A percentile compares a stretch with the other conserved stretches of the same genome.
Conservation (phyloP, 1,140 invertebrate genomes). For the Harlomillsia oculata region DNA sequence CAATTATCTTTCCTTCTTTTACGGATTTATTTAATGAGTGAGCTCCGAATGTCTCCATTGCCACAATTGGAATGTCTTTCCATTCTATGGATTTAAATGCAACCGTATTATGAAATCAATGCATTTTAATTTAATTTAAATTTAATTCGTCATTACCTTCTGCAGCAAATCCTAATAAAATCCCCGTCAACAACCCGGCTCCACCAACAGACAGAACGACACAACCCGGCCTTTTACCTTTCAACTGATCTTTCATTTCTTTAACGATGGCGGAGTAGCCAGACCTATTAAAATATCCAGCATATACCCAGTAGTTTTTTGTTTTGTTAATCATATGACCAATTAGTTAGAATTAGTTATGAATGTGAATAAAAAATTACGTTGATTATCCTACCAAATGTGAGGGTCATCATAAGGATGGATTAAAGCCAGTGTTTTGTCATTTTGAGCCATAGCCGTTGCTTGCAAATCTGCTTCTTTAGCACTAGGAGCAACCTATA, state of each 20-base stretch:
- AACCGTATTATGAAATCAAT: not conserved
- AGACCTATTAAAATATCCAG: slow-evolving; percentile 39
- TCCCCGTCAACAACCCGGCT: slow-evolving; percentile 43
- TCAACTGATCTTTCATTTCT: slow-evolving; percentile 42
- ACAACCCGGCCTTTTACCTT: slow-evolving; percentile 39
- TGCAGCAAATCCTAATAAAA: slow-evolving; percentile 38
- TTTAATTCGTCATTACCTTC: slow-evolving; percentile 22
- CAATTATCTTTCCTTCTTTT: slow-evolving; percentile 40
- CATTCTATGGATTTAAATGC: slow-evolving; percentile 33
- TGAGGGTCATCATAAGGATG: slow-evolving; percentile 45
- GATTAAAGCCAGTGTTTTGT: slow-evolving; percentile 39
- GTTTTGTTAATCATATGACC: not conserved
- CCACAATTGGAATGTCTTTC: slow-evolving; percentile 44
- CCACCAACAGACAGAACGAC: slow-evolving; percentile 46
- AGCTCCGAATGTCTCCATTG: slow-evolving; percentile 48
- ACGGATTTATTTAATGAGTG: slow-evolving; percentile 44
- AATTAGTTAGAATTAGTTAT: not conserved
- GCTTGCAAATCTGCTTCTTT: slow-evolving; percentile 45
- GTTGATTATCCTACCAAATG: slow-evolving; percentile 40
- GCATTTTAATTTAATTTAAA: not conserved
- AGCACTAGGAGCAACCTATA: slow-evolving; percentile 40
- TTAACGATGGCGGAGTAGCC: slow-evolving; percentile 43
- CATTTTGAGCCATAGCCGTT: slow-evolving; percentile 34
- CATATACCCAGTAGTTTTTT: not conserved
- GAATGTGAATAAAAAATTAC: not conserved